Conservation (phyloP, 2,797 vertebrate species). For the Enteromius argenteus region DNA sequence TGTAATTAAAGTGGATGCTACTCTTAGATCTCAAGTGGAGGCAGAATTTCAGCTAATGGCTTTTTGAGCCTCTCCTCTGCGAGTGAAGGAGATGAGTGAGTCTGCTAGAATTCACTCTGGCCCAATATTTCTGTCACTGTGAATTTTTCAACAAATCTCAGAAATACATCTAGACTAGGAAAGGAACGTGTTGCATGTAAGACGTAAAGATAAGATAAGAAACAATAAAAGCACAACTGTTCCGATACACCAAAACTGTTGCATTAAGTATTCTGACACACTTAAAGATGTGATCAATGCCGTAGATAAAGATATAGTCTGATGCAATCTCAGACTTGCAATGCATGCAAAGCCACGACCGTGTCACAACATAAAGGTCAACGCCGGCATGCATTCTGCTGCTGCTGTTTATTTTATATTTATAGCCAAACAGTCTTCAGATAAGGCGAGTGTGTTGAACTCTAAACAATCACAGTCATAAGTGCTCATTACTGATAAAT, state of each 20-base stretch:
- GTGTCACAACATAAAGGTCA: constrained; percentile 35
- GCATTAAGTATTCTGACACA: not conserved
- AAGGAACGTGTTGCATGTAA: not conserved
- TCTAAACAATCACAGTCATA: constrained; percentile 25
- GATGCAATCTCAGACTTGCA: not conserved
- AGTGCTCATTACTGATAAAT: constrained; percentile 31
- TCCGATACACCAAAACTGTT: not conserved
- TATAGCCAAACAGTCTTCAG: constrained; percentile 31
- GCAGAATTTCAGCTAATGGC: constrained; percentile 26
- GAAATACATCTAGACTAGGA: not conserved
- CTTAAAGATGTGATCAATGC: not conserved
- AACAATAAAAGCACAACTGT: not conserved
- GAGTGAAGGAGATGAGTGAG: not conserved
- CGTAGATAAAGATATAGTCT: not conserved
- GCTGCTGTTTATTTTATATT: constrained; percentile 26
- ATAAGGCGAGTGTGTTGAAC: constrained; percentile 31
- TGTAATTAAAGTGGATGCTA: constrained; percentile 17
- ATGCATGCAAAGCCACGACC: not conserved
- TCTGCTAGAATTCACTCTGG: not conserved
- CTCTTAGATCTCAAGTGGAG: constrained; percentile 19
- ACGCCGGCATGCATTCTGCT: not conserved
- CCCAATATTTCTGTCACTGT: not conserved
- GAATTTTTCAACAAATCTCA: not conserved
- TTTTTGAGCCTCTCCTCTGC: not conserved
- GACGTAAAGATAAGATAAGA: not conserved